Base-by-base conservation (phyloP, 2,888 invertebrate genomes). In the Scaptomyza caliginosa region DNA sequence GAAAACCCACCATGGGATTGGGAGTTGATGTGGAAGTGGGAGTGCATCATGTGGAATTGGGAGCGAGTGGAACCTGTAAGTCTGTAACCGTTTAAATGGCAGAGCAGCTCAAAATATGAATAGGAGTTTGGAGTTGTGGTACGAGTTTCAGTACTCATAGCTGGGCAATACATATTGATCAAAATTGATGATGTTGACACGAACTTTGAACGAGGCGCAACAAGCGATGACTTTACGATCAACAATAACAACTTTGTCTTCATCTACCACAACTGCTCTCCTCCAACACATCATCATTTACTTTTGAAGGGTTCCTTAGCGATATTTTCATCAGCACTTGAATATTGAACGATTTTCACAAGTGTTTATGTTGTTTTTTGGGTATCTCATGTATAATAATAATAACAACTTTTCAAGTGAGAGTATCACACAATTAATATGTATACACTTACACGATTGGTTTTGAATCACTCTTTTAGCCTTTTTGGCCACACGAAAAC, bases 171-270 rank as follows among this genome's bases (percentile, higher is more conserved):
- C 86, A 74, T 82, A 80, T 76, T 87, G 84, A 87, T 84, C 83
- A 84, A 85, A 85, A 87, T 85, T 84, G 87, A 84, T 84, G 88
- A 84, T 82, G 86, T 84, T 87, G 87, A 84, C 84, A 84, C 84
- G 84, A 84, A 86, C 84, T 84, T 74, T 87, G 86, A 82, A 85
- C 87, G 82, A 80, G 67, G 67, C 74, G 46, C 66, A 72, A 72
- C 67, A 58, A 79, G 63, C 73, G 67, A 71, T 76, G 63, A 75
- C 72, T 75, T 67, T 63, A 62, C 66, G 75, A 66, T 66, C 75
- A 46, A 54, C 32, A 30, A 10, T 26, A 56, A 65, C 68, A 38
- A 21, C 58, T 45, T 57, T 38, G 8, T 23, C 21, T 45, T 40
- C 58, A 19, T 17, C 23, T 10, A 13, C 34, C 19, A 17, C 7